Evolutionary conservation across 2,888 invertebrate species (phyloP), one percentile per base, ranked within the genome.

Genomic region (Lasius fuliginosus): DNA sequence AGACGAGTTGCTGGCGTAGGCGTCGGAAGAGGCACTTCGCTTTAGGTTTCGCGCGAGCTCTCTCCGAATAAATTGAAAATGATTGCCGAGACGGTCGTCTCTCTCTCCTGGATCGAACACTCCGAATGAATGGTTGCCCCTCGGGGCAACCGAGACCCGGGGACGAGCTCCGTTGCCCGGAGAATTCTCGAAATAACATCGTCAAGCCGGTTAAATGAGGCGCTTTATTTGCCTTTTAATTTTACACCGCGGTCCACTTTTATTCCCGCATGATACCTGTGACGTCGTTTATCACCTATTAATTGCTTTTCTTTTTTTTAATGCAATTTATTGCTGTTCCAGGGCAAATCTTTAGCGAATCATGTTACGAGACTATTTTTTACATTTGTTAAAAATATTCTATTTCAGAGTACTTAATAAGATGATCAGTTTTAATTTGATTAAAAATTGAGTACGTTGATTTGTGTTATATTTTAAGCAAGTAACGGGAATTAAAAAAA

Each of bases 31-130:
- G 81, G 84, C 86, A 84, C 83, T 83, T 84, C 85, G 84, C 89
- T 87, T 87, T 86, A 82, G 90, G 84, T 90, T 91, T 89, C 87
- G 88, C 88, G 82, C 88, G 82, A 86, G 82, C 86, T 89, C 86
- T 88, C 87, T 87, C 85, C 88, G 85, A 93, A 93, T 94, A 92
- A 93, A 94, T 94, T 94, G 93, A 91, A 91, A 94, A 93, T 93
- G 91, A 92, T 93, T 92, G 91, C 92, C 88, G 89, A 90, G 90
- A 90, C 90, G 90, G 83, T 89, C 53, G 53, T 53, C 53, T 53
- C 53, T 53, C 53, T 53, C n/a, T n/a, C 89, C 83, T 81, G 87
- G 88, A 91, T 91, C 88, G 89, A 89, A 90, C 90, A 67, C 85
- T 60, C 81, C 83, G 85, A 89, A 89, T 89, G 91, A 92, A 92